Conservation (phyloP, 2,797 vertebrate species). For the Melanitta fusca region DNA sequence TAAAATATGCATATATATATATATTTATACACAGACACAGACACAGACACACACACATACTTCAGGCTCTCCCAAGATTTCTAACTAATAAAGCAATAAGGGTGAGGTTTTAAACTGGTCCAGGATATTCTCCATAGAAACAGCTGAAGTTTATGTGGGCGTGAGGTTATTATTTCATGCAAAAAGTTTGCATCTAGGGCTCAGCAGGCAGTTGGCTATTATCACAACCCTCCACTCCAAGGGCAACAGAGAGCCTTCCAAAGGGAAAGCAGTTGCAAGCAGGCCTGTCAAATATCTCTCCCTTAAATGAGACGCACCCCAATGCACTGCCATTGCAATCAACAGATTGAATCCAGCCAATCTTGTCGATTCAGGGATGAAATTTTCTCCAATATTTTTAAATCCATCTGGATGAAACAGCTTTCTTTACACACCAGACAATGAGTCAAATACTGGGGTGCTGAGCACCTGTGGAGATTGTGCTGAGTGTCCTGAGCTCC, state of each 20-base stretch:
- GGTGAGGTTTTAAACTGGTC: neutral
- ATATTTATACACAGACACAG: neutral
- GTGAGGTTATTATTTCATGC: conserved; percentile 69
- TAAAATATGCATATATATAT: neutral
- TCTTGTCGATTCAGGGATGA: neutral
- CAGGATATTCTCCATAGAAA: conserved; percentile 58
- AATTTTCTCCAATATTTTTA: neutral
- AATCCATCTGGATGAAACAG: neutral
- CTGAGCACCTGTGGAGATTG: neutral
- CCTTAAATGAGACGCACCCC: neutral
- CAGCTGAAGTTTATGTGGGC: conserved; percentile 23
- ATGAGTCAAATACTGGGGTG: neutral
- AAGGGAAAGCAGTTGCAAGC: neutral
- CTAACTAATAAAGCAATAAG: neutral
- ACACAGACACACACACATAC: neutral
- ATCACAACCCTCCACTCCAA: conserved; percentile 34
- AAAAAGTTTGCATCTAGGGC: conserved; percentile 36
- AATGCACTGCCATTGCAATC: neutral
- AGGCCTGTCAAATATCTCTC: neutral
- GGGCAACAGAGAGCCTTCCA: conserved; percentile 51
- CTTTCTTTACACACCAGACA: neutral
- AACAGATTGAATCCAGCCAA: neutral
- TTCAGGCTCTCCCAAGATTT: neutral
- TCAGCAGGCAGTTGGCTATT: conserved; percentile 38
- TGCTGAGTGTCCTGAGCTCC: neutral